Percentiles rank a stretch among this genome's conserved stretches.
These are phyloP conservation scores for Eurois occulta DNA, from an alignment of 2,888 invertebrate species.

Conservation along the genomic window DNA sequence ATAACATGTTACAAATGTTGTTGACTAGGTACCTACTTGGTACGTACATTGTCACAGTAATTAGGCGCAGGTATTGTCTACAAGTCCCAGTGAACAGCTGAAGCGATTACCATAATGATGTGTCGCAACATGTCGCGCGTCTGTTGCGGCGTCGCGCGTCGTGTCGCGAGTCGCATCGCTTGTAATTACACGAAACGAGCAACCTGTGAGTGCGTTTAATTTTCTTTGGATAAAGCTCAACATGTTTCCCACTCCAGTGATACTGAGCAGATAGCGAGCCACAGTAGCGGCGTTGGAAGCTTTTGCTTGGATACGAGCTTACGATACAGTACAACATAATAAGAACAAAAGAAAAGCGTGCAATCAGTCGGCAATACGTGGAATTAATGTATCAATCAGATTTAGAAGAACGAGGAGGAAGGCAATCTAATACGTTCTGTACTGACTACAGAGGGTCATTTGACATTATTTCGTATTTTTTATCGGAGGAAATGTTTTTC, in stretches of 20 bases:
- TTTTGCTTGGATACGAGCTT: neutral
- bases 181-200: slow-evolving; percentile 7
- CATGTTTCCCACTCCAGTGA: slow-evolving; percentile 5
- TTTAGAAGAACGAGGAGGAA: neutral
- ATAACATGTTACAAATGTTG: neutral
- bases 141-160: neutral
- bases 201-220: slow-evolving; percentile 16
- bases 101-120: slow-evolving; percentile 44
- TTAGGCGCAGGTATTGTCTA: slow-evolving; percentile 1
- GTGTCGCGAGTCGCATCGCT: neutral
- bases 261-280: neutral
- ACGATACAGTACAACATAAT: neutral
- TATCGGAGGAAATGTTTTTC: slow-evolving; percentile 13
- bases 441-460: neutral
- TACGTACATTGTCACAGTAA: slow-evolving; percentile 2
- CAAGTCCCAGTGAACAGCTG: slow-evolving; percentile 28
- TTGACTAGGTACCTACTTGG: neutral
- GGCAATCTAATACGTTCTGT: neutral
- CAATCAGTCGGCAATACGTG: neutral
- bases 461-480: neutral
- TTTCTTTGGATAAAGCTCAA: neutral
- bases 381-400: neutral
- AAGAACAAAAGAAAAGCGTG: neutral
- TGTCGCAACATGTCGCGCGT: slow-evolving; percentile 3
- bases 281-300: neutral